These are phyloP conservation scores for Stenoptilia bipunctidactyla DNA, from an alignment of 2,888 invertebrate species.

Conservation along the genomic window DNA sequence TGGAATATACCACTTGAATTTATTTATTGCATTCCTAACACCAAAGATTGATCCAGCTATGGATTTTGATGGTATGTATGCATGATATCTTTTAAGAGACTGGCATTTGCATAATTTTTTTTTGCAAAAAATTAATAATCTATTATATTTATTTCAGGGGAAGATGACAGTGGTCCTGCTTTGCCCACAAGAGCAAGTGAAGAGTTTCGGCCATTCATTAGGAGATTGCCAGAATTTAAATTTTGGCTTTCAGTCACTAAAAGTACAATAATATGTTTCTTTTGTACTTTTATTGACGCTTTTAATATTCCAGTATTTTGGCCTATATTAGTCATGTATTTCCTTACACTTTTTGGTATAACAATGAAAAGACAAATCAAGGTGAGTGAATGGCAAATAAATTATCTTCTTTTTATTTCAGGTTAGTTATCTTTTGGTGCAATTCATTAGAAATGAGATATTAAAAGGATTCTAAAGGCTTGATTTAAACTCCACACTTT, in stretches of 20 bases:
- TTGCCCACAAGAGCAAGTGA: conserved; percentile 95
- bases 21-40: conserved; percentile 99
- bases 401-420: too few relatives aligned
- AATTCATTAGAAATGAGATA: too few relatives aligned
- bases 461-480: too few relatives aligned
- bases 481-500: too few relatives aligned
- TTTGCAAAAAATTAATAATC: not conserved
- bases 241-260: conserved; percentile 99
- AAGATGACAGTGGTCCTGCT: conserved; percentile 88
- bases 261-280: conserved; percentile 89
- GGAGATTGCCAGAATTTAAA: conserved; percentile 98
- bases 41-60: conserved; percentile 99
- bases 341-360: conserved; percentile 97
- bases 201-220: conserved; percentile 98
- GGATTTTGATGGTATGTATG: conserved; percentile 86
- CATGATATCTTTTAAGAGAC: conserved; percentile 1
- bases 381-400: too few relatives aligned
- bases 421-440: too few relatives aligned
- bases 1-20: conserved; percentile 98
- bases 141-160: conserved; percentile 26
- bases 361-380: conserved; percentile 99
- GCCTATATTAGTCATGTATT: conserved; percentile 99
- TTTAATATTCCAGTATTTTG: conserved; percentile 99
- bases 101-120: not conserved
- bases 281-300: conserved; percentile 96